These are phyloP conservation scores for Callyntrura sp. DNA, from an alignment of 2,888 invertebrate species.

Conservation along the genomic window DNA sequence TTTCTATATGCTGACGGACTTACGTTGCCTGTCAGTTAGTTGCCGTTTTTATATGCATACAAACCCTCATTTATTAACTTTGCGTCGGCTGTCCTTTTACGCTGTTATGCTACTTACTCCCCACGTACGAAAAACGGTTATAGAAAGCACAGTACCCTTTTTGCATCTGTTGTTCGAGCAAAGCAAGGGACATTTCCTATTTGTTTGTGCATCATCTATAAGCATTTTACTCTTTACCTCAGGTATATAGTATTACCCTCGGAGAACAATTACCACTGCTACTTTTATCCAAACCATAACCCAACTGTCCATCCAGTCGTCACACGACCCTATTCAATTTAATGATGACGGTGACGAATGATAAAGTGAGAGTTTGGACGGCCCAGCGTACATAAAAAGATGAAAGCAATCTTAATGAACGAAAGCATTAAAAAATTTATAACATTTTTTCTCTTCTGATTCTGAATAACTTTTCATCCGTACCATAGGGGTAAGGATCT, in stretches of 20 bases:
- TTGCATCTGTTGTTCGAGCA: conserved; percentile 12
- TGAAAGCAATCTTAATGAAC: too few species aligned
- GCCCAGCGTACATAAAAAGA: too few species aligned
- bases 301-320: conserved; percentile 12
- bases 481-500: too few species aligned
- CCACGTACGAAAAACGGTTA: background rate
- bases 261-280: background rate
- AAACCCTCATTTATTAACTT: conserved; percentile 31
- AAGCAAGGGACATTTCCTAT: too few species aligned
- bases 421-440: too few species aligned
- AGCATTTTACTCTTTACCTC: conserved; percentile 2
- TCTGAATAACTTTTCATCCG: too few species aligned
- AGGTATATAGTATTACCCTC: too few species aligned
- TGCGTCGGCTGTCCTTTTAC: conserved; percentile 5
- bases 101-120: background rate
- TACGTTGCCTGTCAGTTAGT: background rate
- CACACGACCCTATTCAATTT: conserved; percentile 55
- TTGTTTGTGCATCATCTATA: too few species aligned
- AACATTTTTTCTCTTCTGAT: too few species aligned
- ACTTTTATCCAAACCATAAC: background rate
- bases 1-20: conserved; percentile 8
- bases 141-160: background rate
- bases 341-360: conserved; percentile 72
- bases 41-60: background rate
- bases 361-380: conserved; percentile 45